These are phyloP conservation scores for Scelioninae gen. 1 DNA, from an alignment of 2,888 invertebrate genomes.

Conservation along the genomic window DNA sequence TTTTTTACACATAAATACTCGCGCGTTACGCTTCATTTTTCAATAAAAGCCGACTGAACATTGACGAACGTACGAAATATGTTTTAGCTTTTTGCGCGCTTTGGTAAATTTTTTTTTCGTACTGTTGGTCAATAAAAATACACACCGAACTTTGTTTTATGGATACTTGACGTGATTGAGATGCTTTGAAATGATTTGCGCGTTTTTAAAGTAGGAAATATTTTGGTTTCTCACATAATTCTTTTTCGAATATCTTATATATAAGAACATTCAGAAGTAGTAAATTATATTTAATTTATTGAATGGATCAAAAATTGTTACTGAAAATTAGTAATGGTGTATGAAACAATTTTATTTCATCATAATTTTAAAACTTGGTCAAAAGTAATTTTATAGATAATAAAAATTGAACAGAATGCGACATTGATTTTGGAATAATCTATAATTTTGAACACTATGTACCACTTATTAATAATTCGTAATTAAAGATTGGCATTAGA, in stretches of 20 bases:
- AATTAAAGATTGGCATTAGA: too few relatives aligned
- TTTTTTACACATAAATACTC: slow-evolving; percentile 1
- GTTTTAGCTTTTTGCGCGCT: slow-evolving; percentile 31
- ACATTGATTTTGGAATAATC: too few relatives aligned
- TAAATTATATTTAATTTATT: too few relatives aligned
- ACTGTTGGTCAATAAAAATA: slow-evolving; percentile 45
- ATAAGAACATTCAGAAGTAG: background rate
- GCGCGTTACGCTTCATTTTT: slow-evolving; percentile 43
- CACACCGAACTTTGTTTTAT: slow-evolving; percentile 50
- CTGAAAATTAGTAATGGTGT: too few relatives aligned
- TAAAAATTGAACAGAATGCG: too few relatives aligned
- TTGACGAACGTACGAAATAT: slow-evolving; percentile 34
- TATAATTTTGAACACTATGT: too few relatives aligned
- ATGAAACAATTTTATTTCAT: too few relatives aligned
- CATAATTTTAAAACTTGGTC: too few relatives aligned
- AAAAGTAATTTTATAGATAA: too few relatives aligned
- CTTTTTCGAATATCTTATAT: slow-evolving; percentile 13
- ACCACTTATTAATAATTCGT: too few relatives aligned
- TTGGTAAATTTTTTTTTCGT: slow-evolving; percentile 21
- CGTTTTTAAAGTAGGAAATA: slow-evolving; percentile 11
- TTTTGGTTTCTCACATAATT: slow-evolving; percentile 2
- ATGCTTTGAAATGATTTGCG: slow-evolving; percentile 38
- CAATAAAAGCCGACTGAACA: slow-evolving; percentile 29
- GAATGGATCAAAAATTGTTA: too few relatives aligned
- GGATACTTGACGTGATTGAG: slow-evolving; percentile 51